These are phyloP conservation scores for Erannis defoliaria DNA, from an alignment of 2,888 invertebrate species.

Conservation along the genomic window DNA sequence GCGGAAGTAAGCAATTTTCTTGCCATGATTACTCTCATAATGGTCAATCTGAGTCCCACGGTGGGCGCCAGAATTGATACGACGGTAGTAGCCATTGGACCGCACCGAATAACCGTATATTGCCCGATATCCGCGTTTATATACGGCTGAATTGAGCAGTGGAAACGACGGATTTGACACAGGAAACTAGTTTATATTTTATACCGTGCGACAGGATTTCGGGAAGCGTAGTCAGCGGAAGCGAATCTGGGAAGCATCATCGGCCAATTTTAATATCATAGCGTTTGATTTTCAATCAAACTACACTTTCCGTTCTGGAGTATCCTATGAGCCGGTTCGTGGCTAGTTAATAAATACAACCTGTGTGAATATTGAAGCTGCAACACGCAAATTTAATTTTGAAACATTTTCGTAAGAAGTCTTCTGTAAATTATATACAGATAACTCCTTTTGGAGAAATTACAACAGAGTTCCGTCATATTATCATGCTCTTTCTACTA, in stretches of 20 bases:
- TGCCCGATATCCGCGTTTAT: constrained; percentile 26
- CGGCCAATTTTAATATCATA: constrained; percentile 1
- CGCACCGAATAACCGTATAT: constrained; percentile 50
- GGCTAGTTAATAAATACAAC: too few relatives aligned
- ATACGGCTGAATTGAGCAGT: constrained; percentile 43
- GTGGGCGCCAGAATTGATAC: constrained; percentile 50
- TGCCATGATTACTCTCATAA: constrained; percentile 28
- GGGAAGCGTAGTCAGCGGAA: constrained; percentile 23
- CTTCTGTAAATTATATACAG: too few relatives aligned
- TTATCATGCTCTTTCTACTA: too few relatives aligned
- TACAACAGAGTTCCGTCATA: too few relatives aligned
- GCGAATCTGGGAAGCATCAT: constrained; percentile 7
- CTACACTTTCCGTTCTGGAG: not conserved
- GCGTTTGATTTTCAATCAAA: not conserved
- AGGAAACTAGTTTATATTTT: constrained; percentile 52
- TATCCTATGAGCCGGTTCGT: too few relatives aligned
- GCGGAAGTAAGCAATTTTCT: constrained; percentile 23
- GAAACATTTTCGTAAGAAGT: too few relatives aligned
- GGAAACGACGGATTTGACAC: constrained; percentile 49
- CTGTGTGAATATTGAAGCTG: not conserved
- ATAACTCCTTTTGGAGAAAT: too few relatives aligned
- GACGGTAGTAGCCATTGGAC: constrained; percentile 37
- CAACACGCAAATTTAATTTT: too few relatives aligned
- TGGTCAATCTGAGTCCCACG: constrained; percentile 31
- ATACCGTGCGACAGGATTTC: constrained; percentile 31